A percentile compares a stretch with the other conserved stretches of the same genome.
Conservation (phyloP, 2,797 vertebrate species). For the Aulostomus chinensis region DNA sequence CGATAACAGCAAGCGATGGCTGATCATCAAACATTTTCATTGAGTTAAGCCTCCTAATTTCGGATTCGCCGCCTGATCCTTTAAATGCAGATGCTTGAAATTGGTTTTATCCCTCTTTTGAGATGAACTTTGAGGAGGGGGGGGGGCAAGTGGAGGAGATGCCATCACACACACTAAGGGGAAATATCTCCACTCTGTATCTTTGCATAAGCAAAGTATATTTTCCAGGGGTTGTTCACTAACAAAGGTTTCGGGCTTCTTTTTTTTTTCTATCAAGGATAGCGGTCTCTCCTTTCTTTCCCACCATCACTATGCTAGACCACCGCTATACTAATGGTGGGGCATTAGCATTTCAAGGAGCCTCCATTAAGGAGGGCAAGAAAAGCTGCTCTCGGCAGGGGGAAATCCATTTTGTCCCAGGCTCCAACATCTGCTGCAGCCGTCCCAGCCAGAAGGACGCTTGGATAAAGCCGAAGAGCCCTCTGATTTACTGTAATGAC, state of each 20-base stretch:
- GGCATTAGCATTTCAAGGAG: slow-evolving; percentile 97
- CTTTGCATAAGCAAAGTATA: slow-evolving; percentile 75
- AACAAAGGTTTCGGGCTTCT: slow-evolving; percentile 84
- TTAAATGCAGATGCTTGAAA: slow-evolving; percentile 52
- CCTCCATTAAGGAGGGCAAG: slow-evolving; percentile 88
- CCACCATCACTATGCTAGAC: slow-evolving; percentile 89
- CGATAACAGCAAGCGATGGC: slow-evolving; percentile 44
- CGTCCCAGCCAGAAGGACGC: slow-evolving; percentile 93
- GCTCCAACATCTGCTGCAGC: slow-evolving; percentile 95
- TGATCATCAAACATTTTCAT: slow-evolving; percentile 55
- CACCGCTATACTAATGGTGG: slow-evolving; percentile 85
- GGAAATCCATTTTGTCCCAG: slow-evolving; percentile 91
- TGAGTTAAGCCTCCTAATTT: slow-evolving; percentile 59
- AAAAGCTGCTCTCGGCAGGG: slow-evolving; percentile 90
- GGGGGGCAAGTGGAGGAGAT: slow-evolving; percentile 36
- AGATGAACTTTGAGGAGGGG: slow-evolving; percentile 51
- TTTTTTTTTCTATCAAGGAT: slow-evolving; percentile 81
- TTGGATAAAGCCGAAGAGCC: slow-evolving; percentile 88
- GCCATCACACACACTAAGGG: slow-evolving; percentile 59
- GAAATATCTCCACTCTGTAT: slow-evolving; percentile 33
- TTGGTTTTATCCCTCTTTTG: slow-evolving; percentile 62
- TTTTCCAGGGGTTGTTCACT: slow-evolving; percentile 79
- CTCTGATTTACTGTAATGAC: slow-evolving; percentile 93
- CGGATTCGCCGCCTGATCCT: slow-evolving; percentile 53
- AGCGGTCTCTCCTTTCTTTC: slow-evolving; percentile 67